Base-by-base conservation (phyloP, 2,113 vertebrate species). In the Caranx ignobilis region DNA sequence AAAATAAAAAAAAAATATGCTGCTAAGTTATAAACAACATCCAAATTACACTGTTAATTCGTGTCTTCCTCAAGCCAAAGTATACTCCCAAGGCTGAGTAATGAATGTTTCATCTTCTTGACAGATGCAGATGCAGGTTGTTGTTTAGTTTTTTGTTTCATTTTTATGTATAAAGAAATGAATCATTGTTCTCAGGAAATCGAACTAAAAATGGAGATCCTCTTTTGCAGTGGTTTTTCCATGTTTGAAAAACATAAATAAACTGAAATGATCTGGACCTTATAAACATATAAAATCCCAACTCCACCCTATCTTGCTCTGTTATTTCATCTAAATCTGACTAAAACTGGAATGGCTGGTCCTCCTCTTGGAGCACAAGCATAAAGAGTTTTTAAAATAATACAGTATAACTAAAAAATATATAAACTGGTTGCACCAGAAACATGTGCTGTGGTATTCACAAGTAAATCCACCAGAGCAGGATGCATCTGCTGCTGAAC, bases 301-400 rank as follows among this genome's bases (percentile, higher is more conserved):
- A 86, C 92, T 91, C 92, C 92, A 92, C 91, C 94, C 92, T 86
- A 70, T 68, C 4, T 84, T 85, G 84, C 89, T 94, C 92, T 95
- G 88, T 95, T 85, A 94, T 95, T 95, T 94, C 57, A 88, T 88
- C 86, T 91, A 88, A 92, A 92, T 86, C 75, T 77, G 86, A 92
- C 81, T 85, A 65, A 85, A 83, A 67, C 79, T 82, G 88, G 75
- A 34, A 75, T 50, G 68, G 83, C 71, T 65, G 8, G 77, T 71
- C 72, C 76, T 93, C 75, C 64, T 57, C 66, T 86, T 77, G 87
- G 88, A 79, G 77, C 87, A 85, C 75, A 74, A 89, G 84, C 83
- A 89, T 84, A 76, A 82, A 89, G 68, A 91, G 65, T 80, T 77
- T 88, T 91, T 76, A 45, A 83, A 90, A 89, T 88, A 79, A 91